phyloP scores from a whole-genome alignment of 2,888 invertebrate genomes.

The Aproaerema taeniolella region DNA sequence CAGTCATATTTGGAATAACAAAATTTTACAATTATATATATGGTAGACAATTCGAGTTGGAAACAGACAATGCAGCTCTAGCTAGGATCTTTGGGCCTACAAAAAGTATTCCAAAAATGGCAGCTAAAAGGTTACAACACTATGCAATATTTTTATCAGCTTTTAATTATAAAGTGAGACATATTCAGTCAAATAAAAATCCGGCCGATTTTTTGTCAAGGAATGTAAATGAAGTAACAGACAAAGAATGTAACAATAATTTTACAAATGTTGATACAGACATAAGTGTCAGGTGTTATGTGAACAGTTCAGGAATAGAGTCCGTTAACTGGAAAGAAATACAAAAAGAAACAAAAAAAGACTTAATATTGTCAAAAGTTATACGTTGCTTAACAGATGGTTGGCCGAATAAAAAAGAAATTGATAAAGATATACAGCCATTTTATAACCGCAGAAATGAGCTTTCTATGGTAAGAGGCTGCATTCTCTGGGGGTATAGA shows the following conservation, averaged over 20 bases:
- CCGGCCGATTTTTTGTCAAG: too few relatives aligned
- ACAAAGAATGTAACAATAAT: constrained; percentile 1
- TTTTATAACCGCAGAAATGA: constrained; percentile 9
- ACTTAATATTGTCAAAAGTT: background rate
- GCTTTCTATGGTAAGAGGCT: constrained; percentile 6
- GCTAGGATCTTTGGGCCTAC: constrained; percentile 30
- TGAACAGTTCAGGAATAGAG: constrained; percentile 5
- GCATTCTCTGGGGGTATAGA: constrained; percentile 13
- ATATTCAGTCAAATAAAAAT: too few relatives aligned
- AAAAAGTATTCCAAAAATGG: constrained; percentile 32
- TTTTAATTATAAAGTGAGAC: constrained; percentile 19
- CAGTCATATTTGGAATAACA: constrained; percentile 24
- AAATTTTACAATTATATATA: constrained; percentile 25
- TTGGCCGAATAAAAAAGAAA: constrained; percentile 8
- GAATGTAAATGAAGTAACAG: too few relatives aligned
- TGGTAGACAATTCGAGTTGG: constrained; percentile 23
- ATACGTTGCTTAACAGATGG: constrained; percentile 6
- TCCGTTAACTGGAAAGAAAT: constrained; percentile 4
- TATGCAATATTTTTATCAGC: constrained; percentile 25
- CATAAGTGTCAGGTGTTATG: background rate
- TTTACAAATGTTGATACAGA: too few relatives aligned
- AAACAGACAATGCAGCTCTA: constrained; percentile 26
- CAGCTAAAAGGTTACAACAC: constrained; percentile 28
- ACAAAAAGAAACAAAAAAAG: constrained; percentile 12
- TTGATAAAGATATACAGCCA: constrained; percentile 1